These are phyloP conservation scores for Stigmatopora nigra DNA, from an alignment of 2,113 vertebrate genomes.

Conservation along the genomic window DNA sequence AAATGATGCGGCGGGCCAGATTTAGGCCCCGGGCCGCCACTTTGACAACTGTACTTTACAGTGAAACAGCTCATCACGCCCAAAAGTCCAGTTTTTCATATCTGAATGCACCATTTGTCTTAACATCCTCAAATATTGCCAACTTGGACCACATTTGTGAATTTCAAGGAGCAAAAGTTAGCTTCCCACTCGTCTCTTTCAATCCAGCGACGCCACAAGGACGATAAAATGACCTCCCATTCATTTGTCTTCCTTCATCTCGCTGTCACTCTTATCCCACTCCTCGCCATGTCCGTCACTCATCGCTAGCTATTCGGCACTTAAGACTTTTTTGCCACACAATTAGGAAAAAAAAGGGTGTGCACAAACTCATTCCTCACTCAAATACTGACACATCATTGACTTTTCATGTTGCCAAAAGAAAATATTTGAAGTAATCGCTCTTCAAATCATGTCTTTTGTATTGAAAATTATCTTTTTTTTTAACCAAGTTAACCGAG, in stretches of 20 bases:
- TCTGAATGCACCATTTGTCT: too few relatives aligned
- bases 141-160: background rate
- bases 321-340: constrained; percentile 39
- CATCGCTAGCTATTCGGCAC: constrained; percentile 35
- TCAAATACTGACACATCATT: constrained; percentile 9
- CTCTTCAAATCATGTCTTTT: background rate
- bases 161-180: background rate
- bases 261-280: constrained; percentile 10
- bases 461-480: too few relatives aligned
- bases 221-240: constrained; percentile 49
- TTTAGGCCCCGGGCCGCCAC: too few relatives aligned
- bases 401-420: constrained; percentile 14
- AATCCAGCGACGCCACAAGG: constrained; percentile 18
- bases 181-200: constrained; percentile 2
- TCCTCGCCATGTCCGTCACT: constrained; percentile 51
- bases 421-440: background rate
- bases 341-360: constrained; percentile 43
- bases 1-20: too few relatives aligned
- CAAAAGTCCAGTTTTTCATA: too few relatives aligned
- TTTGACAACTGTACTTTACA: too few relatives aligned
- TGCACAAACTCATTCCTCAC: constrained; percentile 21
- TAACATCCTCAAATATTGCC: too few relatives aligned
- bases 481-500: background rate
- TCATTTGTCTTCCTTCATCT: constrained; percentile 30
- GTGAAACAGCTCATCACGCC: too few relatives aligned